These are phyloP conservation scores for Steromphala cineraria DNA, from an alignment of 2,888 invertebrate genomes.

Conservation along the genomic window DNA sequence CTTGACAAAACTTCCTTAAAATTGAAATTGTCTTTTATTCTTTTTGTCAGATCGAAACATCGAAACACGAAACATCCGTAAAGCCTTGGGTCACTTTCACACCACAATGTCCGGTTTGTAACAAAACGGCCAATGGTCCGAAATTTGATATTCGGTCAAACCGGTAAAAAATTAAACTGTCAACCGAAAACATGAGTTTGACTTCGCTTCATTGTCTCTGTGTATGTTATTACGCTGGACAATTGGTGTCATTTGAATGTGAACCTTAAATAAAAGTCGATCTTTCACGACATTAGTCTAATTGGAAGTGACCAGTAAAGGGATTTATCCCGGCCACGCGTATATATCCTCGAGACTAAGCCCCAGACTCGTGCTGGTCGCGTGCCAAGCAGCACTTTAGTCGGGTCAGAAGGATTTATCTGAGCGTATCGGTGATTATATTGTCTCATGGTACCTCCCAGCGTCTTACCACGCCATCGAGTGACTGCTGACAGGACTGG, in stretches of 20 bases:
- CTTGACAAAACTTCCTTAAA: no score
- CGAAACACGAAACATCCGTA: no score
- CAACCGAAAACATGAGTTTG: no score
- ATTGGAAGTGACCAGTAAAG: slow-evolving; percentile 6
- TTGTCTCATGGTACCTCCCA: background rate
- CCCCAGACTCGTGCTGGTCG: background rate
- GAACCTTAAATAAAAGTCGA: slow-evolving; percentile 2
- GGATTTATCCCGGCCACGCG: background rate
- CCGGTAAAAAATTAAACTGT: no score
- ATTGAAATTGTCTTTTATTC: no score
- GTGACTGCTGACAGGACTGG: background rate
- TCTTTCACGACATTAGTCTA: background rate
- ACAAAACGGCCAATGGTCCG: no score
- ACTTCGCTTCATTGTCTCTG: no score
- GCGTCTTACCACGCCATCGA: background rate
- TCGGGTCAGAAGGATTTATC: background rate
- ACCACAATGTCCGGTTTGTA: no score
- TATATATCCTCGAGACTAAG: background rate
- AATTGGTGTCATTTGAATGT: background rate
- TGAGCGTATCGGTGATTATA: background rate
- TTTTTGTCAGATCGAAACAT: no score
- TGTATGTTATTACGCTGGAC: background rate
- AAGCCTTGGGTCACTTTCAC: no score
- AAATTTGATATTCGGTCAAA: no score
- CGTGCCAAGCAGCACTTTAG: background rate